phyloP scores from a whole-genome alignment of 2,797 vertebrate genomes.

The Tadarida brasiliensis region DNA sequence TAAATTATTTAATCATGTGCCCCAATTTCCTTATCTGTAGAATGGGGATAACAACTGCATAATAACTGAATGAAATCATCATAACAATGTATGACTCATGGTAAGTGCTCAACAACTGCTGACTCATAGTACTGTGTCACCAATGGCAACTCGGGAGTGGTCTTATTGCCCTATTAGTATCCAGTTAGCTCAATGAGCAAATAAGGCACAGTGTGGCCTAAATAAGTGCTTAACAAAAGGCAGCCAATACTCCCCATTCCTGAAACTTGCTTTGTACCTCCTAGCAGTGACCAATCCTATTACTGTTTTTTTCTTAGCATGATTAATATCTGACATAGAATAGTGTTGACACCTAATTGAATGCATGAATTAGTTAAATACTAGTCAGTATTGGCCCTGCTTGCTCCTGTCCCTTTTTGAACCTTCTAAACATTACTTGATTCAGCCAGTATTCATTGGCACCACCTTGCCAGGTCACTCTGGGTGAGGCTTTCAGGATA shows the following conservation, averaged over 20 bases:
- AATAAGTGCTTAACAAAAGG: slow-evolving; percentile 1
- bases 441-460: neutral
- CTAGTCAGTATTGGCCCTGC: neutral
- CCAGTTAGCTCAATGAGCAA: neutral
- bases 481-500: neutral
- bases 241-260: neutral
- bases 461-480: neutral
- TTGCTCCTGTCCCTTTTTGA: neutral
- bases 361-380: slow-evolving; percentile 37
- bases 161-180: neutral
- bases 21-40: neutral
- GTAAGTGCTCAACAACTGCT: neutral
- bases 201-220: neutral
- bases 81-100: neutral
- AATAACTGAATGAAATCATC: neutral
- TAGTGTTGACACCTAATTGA: neutral
- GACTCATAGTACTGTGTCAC: neutral
- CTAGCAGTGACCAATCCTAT: neutral
- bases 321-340: neutral
- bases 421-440: slow-evolving; percentile 11
- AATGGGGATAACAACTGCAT: neutral
- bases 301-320: neutral
- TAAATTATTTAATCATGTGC: neutral
- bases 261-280: slow-evolving; percentile 32
- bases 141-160: neutral